Conservation (phyloP, 2,113 vertebrate species). For the Probosciger aterrimus region DNA sequence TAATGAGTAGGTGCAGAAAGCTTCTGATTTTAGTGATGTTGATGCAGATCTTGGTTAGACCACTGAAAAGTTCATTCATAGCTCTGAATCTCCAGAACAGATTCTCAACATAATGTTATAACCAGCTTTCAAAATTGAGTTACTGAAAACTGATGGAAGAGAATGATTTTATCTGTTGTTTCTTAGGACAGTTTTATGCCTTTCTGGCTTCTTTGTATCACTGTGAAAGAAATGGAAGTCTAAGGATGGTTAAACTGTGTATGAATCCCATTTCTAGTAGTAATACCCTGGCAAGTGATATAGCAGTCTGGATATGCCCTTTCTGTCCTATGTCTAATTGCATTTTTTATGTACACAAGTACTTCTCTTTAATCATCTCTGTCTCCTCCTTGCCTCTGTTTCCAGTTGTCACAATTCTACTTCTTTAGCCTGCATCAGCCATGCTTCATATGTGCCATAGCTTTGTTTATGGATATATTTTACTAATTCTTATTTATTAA, state of each 20-base stretch:
- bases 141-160: not conserved
- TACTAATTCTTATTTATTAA: slow-evolving; percentile 75
- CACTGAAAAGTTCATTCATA: not conserved
- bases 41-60: not conserved
- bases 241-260: not conserved
- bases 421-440: not conserved
- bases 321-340: not conserved
- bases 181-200: not conserved
- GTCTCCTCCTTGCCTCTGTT: not conserved
- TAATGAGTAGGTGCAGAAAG: not conserved
- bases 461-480: slow-evolving; percentile 68
- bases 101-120: not conserved
- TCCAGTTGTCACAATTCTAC: not conserved
- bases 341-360: not conserved
- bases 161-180: not conserved
- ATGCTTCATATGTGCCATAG: slow-evolving; percentile 21
- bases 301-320: not conserved
- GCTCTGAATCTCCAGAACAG: not conserved
- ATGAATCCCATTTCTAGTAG: not conserved
- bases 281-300: not conserved
- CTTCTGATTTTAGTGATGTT: not conserved
- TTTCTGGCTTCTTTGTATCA: not conserved
- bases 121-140: not conserved
- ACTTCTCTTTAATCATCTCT: slow-evolving; percentile 52
- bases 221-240: not conserved